Evolutionary conservation across 2,797 vertebrate genomes (phyloP).

Genomic region (Gambusia yucatana): DNA sequence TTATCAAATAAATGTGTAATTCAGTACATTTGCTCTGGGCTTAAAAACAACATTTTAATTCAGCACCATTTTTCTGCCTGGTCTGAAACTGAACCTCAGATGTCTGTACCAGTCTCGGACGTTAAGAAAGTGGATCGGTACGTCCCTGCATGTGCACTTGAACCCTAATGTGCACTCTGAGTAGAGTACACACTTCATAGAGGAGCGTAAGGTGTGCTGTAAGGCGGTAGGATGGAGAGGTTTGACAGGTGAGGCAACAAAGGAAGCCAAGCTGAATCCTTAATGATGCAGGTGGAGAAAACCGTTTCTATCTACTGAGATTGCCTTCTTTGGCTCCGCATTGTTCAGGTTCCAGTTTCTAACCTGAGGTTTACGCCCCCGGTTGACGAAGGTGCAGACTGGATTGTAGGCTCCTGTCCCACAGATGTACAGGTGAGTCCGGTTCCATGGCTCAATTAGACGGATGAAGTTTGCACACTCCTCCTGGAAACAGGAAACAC

Average conservation of each 20-base stretch:
- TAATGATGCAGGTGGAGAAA: conserved; percentile 32
- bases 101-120: no score
- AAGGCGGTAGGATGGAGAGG: conserved; percentile 38
- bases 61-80: no score
- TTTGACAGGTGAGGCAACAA: conserved; percentile 14
- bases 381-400: conserved; percentile 93
- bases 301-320: conserved; percentile 9
- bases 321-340: not conserved
- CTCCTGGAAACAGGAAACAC: conserved; percentile 79
- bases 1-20: no score
- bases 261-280: conserved; percentile 18
- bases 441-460: conserved; percentile 97
- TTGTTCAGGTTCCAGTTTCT: conserved; percentile 32
- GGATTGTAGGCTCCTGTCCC: conserved; percentile 98
- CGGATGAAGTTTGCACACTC: conserved; percentile 98
- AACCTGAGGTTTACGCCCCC: conserved; percentile 94
- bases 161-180: no score
- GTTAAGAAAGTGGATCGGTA: no score
- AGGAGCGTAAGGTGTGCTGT: not conserved
- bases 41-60: no score
- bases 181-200: no score
- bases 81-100: no score
- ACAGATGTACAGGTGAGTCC: conserved; percentile 95
- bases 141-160: no score
- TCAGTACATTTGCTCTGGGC: no score